phyloP scores from a whole-genome alignment of 1,140 invertebrate species.

The Orchestia grillus region DNA sequence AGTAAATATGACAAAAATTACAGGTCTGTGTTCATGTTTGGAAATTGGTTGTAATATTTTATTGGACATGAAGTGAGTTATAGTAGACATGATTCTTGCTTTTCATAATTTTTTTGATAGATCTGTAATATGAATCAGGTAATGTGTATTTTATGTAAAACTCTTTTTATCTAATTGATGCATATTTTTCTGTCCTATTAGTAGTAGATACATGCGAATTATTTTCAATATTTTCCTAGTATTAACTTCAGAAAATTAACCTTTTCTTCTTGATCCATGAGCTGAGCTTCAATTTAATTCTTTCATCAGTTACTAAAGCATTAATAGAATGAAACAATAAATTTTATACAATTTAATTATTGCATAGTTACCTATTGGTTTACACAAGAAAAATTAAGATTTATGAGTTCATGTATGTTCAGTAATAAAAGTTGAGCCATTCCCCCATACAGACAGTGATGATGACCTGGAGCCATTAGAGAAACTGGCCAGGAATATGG shows the following conservation, averaged over 20 bases:
- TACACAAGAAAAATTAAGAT: background rate
- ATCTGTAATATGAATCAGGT: background rate
- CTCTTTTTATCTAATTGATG: background rate
- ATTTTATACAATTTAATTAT: background rate
- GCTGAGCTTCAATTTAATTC: background rate
- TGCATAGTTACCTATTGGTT: background rate
- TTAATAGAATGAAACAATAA: background rate
- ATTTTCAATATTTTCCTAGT: background rate
- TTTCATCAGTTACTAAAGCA: background rate
- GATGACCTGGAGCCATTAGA: conserved; percentile 69
- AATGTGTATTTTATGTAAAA: background rate
- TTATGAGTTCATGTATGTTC: background rate
- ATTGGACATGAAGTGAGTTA: too few relatives aligned
- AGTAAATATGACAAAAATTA: too few relatives aligned
- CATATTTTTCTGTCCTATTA: background rate
- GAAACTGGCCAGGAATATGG: conserved; percentile 69
- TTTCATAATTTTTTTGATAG: too few relatives aligned
- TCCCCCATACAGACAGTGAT: conserved; percentile 48
- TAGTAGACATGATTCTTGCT: too few relatives aligned
- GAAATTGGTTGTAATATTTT: too few relatives aligned
- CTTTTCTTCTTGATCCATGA: background rate
- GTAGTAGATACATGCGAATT: background rate
- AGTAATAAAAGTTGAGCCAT: background rate
- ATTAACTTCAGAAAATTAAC: background rate
- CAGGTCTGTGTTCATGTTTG: too few relatives aligned